Base-by-base conservation (phyloP, 2,888 invertebrate genomes). In the Electrophaes corylata region DNA sequence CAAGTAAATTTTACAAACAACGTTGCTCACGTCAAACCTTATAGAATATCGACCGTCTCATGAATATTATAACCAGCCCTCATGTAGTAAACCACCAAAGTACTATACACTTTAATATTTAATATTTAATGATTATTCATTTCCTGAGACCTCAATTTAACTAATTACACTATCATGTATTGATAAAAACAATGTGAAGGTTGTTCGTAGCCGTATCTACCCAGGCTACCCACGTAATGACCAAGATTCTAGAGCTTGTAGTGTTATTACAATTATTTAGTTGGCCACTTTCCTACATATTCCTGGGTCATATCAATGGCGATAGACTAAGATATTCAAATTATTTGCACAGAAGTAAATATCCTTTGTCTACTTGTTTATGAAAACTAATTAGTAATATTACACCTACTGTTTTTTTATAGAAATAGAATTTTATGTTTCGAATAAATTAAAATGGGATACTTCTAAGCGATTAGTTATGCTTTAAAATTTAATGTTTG, bases 11-110 rank as follows among this genome's bases (percentile, higher is more conserved):
- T 76, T 76, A 74, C 72, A 78, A 81, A 77, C 73, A 76, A 66
- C 78, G 81, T 85, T 81, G 80, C 76, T 78, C 76, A 67, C 79
- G 83, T 85, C 83, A 81, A 79, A 83, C 74, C 71, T 75, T 70
- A 39, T 2, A 68, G 77, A 78, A 70, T 75, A 77, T 78, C 72
- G 76, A 71, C 74, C 65, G 70, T 70, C 73, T 79, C 72, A 84
- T 86, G 79, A 84, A 79, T 85, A 83, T 83, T 75, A 77, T 83
- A 78, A 37, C 2, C 8, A 8, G 16, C 2, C 14, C 4, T 63
- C 57, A 71, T 61, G 40, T 41, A 8, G 19, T 18, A 39, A 20
- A 29, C 26, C 10, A n/a, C n/a, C 14, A 73, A 72, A 55, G 65
- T 68, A 69, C 64, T 37, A 23, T 70, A 70, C 76, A 75, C 69